Conservation (phyloP, 2,797 vertebrate genomes). For the Margarornis squamiger region DNA sequence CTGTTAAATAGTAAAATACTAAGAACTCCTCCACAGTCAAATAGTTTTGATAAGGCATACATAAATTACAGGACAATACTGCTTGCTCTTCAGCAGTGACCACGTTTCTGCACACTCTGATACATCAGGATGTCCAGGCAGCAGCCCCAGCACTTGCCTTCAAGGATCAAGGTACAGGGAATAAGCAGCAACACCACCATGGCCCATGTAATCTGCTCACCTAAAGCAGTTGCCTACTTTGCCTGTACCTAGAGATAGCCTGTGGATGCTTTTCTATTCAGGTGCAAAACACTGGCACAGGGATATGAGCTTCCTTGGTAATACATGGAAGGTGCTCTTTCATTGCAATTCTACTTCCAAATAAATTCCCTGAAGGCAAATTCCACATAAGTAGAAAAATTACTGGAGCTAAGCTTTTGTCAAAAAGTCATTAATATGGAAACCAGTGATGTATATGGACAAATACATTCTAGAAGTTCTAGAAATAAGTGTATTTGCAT, state of each 20-base stretch:
- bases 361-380: neutral
- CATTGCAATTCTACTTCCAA: neutral
- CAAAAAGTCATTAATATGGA: neutral
- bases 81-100: neutral
- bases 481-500: neutral
- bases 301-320: neutral
- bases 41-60: neutral
- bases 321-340: neutral
- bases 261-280: neutral
- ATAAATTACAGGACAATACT: neutral
- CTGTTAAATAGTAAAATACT: neutral
- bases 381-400: neutral
- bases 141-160: neutral
- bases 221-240: neutral
- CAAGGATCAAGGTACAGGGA: neutral
- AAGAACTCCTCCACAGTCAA: neutral
- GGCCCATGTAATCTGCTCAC: neutral
- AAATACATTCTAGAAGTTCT: neutral
- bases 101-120: neutral
- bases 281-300: neutral
- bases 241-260: neutral
- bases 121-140: neutral
- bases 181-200: neutral
- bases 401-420: neutral
- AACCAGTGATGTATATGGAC: neutral